Evolutionary conservation across 2,797 vertebrate genomes (phyloP).

Genomic region (Coluber constrictor): DNA sequence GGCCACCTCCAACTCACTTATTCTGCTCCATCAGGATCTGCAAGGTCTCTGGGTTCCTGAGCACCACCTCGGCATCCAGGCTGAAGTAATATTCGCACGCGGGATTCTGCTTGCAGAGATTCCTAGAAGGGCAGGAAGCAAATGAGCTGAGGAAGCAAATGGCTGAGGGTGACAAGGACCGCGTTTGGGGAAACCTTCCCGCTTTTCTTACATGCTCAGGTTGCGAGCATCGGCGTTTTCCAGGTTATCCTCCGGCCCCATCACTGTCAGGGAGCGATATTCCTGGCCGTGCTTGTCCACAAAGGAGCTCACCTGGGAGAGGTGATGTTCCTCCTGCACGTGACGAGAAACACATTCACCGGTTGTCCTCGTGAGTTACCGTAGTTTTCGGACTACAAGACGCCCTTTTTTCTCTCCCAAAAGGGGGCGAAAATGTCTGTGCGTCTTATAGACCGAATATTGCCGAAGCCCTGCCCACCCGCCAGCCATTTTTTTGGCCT

Average conservation of each 20-base stretch:
- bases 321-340: conserved; percentile 84
- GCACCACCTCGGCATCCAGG: conserved; percentile 85
- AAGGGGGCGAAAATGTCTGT: too few species aligned
- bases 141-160: neutral
- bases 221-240: conserved; percentile 76
- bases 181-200: fast-evolving
- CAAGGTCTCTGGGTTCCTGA: conserved; percentile 84
- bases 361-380: too few species aligned
- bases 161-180: neutral
- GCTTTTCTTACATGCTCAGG: conserved; percentile 81
- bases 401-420: too few species aligned
- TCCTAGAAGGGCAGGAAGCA: conserved; percentile 63
- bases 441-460: too few species aligned
- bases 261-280: conserved; percentile 75
- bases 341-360: neutral
- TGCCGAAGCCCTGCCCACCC: too few species aligned
- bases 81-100: conserved; percentile 91
- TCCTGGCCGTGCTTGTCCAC: conserved; percentile 74
- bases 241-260: conserved; percentile 76
- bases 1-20: conserved; percentile 74
- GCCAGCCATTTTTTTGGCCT: too few species aligned
- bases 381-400: too few species aligned
- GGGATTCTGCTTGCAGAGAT: conserved; percentile 84
- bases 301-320: conserved; percentile 76
- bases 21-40: conserved; percentile 88